A percentile compares a stretch with the other conserved stretches of the same genome.
These are phyloP conservation scores for Gopherus evgoodei DNA, from an alignment of 2,113 vertebrate species.

Conservation along the genomic window DNA sequence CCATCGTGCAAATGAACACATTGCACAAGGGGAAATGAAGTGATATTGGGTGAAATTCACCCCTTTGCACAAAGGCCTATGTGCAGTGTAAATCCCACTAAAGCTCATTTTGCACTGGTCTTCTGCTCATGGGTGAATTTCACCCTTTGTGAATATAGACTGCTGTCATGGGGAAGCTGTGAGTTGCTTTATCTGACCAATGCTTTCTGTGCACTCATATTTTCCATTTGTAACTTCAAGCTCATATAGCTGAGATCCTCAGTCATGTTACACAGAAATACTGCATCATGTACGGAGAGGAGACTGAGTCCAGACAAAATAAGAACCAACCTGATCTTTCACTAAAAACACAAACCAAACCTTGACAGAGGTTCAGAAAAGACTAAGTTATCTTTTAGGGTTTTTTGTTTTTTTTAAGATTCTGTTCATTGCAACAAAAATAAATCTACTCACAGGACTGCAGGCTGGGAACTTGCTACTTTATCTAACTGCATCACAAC, in stretches of 20 bases:
- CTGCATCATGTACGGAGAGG: not conserved
- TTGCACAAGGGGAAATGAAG: not conserved
- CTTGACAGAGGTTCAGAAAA: slow-evolving; percentile 29
- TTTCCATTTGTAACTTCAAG: not conserved
- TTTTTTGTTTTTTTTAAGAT: slow-evolving; percentile 43
- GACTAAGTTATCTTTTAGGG: not conserved
- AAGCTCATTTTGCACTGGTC: not conserved
- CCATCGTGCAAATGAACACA: not conserved
- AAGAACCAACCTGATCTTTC: not conserved
- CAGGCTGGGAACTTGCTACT: no score
- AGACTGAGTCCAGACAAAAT: not conserved
- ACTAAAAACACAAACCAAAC: slow-evolving; percentile 35
- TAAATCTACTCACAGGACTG: no score
- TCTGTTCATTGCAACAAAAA: no score
- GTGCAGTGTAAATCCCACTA: not conserved
- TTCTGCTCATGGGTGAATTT: not conserved
- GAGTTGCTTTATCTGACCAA: not conserved
- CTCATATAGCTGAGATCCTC: slow-evolving; percentile 9
- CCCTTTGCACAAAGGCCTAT: not conserved
- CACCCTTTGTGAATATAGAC: not conserved
- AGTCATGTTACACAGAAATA: not conserved
- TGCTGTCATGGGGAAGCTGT: not conserved
- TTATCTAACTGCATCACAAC: no score
- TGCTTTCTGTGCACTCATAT: not conserved
- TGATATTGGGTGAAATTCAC: not conserved